These are phyloP conservation scores for Cydia amplana DNA, from an alignment of 1,140 invertebrate genomes.

Conservation along the genomic window DNA sequence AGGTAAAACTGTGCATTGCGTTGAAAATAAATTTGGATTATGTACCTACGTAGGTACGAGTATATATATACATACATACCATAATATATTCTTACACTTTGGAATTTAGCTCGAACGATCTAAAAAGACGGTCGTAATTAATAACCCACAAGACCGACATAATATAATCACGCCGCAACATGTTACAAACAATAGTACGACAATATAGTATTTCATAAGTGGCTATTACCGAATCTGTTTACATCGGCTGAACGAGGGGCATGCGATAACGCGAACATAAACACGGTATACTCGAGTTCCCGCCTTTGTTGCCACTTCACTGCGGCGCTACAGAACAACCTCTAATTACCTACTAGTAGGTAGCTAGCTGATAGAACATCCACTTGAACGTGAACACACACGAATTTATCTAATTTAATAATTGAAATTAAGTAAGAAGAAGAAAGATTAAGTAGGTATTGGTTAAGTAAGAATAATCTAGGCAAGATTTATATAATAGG, in stretches of 20 bases:
- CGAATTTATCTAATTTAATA: not conserved
- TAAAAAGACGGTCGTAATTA: too few relatives aligned
- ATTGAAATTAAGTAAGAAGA: too few relatives aligned
- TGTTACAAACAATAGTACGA: not conserved
- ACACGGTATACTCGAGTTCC: conserved; percentile 39
- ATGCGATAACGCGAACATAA: conserved; percentile 56
- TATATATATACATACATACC: too few relatives aligned
- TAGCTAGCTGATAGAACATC: conserved; percentile 11
- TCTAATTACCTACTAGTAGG: not conserved
- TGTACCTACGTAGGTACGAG: too few relatives aligned
- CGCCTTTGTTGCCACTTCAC: conserved; percentile 39
- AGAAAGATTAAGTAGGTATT: too few relatives aligned
- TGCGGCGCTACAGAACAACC: not conserved
- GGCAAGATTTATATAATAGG: too few relatives aligned
- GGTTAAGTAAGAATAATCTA: not conserved
- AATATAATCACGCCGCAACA: not conserved
- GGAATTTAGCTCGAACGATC: not conserved
- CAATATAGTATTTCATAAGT: conserved; percentile 43
- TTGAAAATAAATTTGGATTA: too few relatives aligned
- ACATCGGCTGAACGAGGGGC: conserved; percentile 50
- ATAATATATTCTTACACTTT: not conserved
- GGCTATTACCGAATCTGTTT: conserved; percentile 49
- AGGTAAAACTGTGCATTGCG: too few relatives aligned
- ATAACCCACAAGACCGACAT: not conserved
- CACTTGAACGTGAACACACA: not conserved